Base-by-base conservation (phyloP, 1,140 invertebrate genomes). In the Calycopis cecrops region DNA sequence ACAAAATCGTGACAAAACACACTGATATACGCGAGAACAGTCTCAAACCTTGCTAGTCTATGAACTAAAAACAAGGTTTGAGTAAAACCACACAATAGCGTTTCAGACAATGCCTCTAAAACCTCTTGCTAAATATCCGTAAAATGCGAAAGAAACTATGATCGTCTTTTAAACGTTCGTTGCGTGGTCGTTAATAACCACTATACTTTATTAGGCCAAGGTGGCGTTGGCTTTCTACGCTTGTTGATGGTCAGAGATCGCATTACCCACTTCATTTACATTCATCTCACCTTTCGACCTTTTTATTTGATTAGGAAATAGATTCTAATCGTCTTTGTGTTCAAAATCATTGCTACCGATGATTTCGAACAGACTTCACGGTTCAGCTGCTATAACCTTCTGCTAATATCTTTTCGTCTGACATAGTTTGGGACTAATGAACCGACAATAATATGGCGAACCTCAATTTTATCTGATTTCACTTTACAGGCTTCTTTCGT, bases 131-230 rank as follows among this genome's bases (percentile, higher is more conserved):
- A 80, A 81, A 80, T 68, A 58, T 55, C 54, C 53, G 56, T 64
- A 73, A 67, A 79, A 75, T 74, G 62, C 66, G 59, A 71, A 52
- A 80, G 73, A 82, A 73, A 76, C 69, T 62, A 67, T 82, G 75
- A 86, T 86, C 77, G 79, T 79, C 76, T 81, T 81, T 83, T 84
- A 86, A 86, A 81, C 71, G 79, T 77, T 86, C n/a, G 71, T 81
- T 68, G 73, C 70, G 71, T 70, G 70, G 77, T 65, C 68, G 75
- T 64, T 75, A 76, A 65, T 78, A 71, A 69, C 77, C 78, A 69
- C 72, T 69, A 74, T 70, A 71, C 59, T 71, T 74, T 71, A 76
- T 76, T 60, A 53, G 71, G 76, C 78, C 76, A 84, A 80, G 83
- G 83, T 76, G 60, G 42, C 38, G 35, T 84, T 84, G 66, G 71